Percentiles rank a stretch among this genome's conserved stretches.
Evolutionary conservation across 2,797 vertebrate species (phyloP).

Genomic region (Fistularia commersonii): DNA sequence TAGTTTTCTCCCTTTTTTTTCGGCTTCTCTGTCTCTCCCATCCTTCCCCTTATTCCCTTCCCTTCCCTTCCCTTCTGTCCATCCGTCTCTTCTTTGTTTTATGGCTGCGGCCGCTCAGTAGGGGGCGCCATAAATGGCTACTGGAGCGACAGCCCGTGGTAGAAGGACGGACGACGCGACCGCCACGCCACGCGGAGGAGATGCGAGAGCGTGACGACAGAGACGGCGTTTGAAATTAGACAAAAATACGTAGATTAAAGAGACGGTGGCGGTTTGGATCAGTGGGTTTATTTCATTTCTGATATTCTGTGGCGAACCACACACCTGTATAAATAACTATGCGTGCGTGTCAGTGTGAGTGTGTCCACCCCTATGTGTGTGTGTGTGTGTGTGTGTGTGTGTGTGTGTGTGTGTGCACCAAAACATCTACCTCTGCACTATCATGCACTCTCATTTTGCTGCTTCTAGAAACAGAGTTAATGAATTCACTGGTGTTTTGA

Average conservation of each 20-base stretch:
- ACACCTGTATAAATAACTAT: constrained; percentile 1
- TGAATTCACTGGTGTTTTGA: neutral
- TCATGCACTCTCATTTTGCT: constrained; percentile 37
- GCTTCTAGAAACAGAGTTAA: constrained; percentile 2
- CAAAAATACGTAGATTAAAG: constrained; percentile 63
- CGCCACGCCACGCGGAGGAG: constrained; percentile 31
- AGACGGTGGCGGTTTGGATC: constrained; percentile 29
- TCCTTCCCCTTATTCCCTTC: constrained; percentile 41
- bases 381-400: constrained; percentile 8
- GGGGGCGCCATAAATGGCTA: constrained; percentile 78
- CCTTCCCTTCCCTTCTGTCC: constrained; percentile 28
- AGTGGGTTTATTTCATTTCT: constrained; percentile 32
- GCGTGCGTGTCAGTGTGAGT: neutral
- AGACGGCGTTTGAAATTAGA: constrained; percentile 41
- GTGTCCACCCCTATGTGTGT: constrained; percentile 1
- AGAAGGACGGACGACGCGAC: constrained; percentile 51
- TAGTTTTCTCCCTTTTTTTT: constrained; percentile 68
- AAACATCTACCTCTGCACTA: constrained; percentile 60
- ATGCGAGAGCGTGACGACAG: constrained; percentile 9
- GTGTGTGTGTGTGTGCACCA: constrained; percentile 21
- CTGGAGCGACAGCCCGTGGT: constrained; percentile 82
- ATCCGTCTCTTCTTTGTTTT: constrained; percentile 63
- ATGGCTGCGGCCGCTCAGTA: constrained; percentile 61
- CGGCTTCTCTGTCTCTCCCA: constrained; percentile 70
- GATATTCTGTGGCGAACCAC: constrained; percentile 8